phyloP scores from a whole-genome alignment of 2,888 invertebrate species.

The Polia nebulosa region DNA sequence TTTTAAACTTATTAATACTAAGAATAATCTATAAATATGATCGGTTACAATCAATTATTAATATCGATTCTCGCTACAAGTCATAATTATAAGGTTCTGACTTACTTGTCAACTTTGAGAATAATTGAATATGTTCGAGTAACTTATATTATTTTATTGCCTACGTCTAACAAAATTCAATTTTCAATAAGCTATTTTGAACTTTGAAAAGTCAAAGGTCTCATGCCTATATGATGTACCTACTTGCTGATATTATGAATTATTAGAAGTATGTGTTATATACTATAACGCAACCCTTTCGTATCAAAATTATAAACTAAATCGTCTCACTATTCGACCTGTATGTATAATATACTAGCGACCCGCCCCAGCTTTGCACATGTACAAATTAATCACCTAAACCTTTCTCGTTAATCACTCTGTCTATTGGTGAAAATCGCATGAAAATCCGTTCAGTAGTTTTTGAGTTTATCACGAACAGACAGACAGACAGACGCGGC shows the following conservation, averaged over 20 bases:
- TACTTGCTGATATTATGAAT: too few relatives aligned
- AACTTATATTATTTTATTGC: constrained; percentile 32
- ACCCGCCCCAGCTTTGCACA: too few relatives aligned
- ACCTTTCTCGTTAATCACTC: too few relatives aligned
- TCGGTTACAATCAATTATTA: constrained; percentile 25
- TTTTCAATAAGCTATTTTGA: constrained; percentile 55
- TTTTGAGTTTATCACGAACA: too few relatives aligned
- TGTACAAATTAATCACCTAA: too few relatives aligned
- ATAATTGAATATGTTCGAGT: constrained; percentile 29
- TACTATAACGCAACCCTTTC: constrained; percentile 14
- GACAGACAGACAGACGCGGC: too few relatives aligned
- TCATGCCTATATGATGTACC: constrained; percentile 6
- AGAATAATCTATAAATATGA: constrained; percentile 2
- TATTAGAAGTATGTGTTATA: too few relatives aligned
- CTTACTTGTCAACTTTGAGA: constrained; percentile 16
- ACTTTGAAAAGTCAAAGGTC: constrained; percentile 40
- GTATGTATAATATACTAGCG: too few relatives aligned
- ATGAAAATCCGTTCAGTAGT: too few relatives aligned
- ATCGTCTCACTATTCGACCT: constrained; percentile 1
- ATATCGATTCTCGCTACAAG: constrained; percentile 9
- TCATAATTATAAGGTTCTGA: neutral
- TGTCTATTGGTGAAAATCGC: too few relatives aligned
- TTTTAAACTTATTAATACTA: neutral
- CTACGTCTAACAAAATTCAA: constrained; percentile 42
- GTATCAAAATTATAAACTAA: constrained; percentile 22